Evolutionary conservation across 2,797 vertebrate species (phyloP).

Genomic region (Falco berigora): DNA sequence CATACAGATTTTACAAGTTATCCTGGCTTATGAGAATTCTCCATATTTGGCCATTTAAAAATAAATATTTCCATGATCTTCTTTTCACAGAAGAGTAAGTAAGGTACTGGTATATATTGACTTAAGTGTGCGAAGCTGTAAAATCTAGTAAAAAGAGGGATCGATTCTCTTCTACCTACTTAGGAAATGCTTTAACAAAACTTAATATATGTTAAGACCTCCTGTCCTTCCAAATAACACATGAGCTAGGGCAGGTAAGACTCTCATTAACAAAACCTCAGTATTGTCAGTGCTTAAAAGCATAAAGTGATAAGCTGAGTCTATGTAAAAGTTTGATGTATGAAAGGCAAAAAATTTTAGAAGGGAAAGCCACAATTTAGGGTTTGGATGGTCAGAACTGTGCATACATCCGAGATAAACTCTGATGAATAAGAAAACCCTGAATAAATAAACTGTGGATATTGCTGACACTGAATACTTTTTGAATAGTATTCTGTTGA

Average conservation of each 20-base stretch:
- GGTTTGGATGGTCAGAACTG: not conserved
- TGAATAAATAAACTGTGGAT: not conserved
- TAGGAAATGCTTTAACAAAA: not conserved
- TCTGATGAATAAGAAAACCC: not conserved
- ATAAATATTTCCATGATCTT: not conserved
- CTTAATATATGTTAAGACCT: not conserved
- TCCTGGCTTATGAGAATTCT: not conserved
- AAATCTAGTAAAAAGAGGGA: not conserved
- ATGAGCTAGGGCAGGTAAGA: not conserved
- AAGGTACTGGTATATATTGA: not conserved
- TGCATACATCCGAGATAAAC: not conserved
- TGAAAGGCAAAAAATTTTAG: not conserved
- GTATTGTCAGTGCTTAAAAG: not conserved
- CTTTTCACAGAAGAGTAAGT: not conserved
- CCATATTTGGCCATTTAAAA: not conserved
- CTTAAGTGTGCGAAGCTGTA: not conserved
- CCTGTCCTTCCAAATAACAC: not conserved
- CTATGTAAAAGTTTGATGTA: not conserved
- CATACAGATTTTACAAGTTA: not conserved
- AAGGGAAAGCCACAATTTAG: not conserved
- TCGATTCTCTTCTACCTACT: not conserved
- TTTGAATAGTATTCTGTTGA: not conserved
- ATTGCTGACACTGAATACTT: not conserved
- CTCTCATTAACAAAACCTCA: not conserved
- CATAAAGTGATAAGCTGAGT: not conserved